phyloP scores from a whole-genome alignment of 2,888 invertebrate genomes.

The Eupithecia dodoneata region DNA sequence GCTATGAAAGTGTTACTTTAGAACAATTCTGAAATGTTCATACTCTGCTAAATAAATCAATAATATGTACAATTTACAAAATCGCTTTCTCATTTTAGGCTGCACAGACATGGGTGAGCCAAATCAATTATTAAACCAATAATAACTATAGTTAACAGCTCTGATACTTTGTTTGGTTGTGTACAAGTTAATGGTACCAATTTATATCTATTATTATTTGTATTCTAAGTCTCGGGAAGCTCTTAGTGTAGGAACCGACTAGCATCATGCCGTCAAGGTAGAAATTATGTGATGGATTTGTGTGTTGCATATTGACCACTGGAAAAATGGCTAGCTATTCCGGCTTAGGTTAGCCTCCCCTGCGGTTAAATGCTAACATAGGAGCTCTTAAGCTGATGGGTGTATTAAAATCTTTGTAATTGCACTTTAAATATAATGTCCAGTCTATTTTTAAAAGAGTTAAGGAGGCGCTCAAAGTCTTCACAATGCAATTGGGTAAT shows the following conservation, averaged over 20 bases:
- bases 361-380: not conserved
- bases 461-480: too few species aligned
- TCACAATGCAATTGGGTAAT: too few species aligned
- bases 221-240: not conserved
- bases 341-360: too few species aligned
- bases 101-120: conserved; percentile 9
- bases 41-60: not conserved
- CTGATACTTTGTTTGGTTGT: not conserved
- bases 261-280: too few species aligned
- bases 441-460: too few species aligned
- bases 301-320: too few species aligned
- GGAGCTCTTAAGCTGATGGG: not conserved
- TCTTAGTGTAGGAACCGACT: too few species aligned
- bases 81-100: not conserved
- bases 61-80: not conserved
- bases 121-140: not conserved
- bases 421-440: too few species aligned
- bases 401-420: not conserved
- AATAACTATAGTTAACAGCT: not conserved
- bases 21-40: not conserved
- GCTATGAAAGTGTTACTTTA: too few species aligned
- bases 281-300: too few species aligned
- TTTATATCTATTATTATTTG: not conserved
- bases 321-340: too few species aligned
- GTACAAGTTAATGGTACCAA: not conserved